Conservation (phyloP, 2,888 invertebrate species). For the Conomelus anceps region DNA sequence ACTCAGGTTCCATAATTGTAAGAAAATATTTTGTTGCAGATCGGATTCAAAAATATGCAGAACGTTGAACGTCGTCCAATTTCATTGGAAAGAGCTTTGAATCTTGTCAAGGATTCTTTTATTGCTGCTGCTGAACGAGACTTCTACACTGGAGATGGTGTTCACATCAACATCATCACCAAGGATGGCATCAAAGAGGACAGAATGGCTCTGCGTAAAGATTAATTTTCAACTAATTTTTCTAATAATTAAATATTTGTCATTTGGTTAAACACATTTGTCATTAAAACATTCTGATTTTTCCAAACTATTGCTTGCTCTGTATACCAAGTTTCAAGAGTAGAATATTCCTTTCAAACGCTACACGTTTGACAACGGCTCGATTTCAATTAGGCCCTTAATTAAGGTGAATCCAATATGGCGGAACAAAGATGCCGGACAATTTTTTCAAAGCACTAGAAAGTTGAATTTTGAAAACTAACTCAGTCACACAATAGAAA, state of each 20-base stretch:
- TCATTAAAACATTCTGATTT: neutral
- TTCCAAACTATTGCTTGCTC: neutral
- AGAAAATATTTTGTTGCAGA: conserved; percentile 45
- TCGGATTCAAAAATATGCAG: conserved; percentile 83
- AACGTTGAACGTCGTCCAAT: conserved; percentile 58
- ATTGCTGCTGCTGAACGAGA: conserved; percentile 97
- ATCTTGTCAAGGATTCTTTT: conserved; percentile 89
- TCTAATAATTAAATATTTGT: conserved; percentile 1
- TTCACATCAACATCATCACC: conserved; percentile 79
- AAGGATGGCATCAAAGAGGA: conserved; percentile 74
- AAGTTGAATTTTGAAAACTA: too few relatives aligned
- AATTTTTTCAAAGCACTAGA: too few relatives aligned
- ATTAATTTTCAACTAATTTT: conserved; percentile 52
- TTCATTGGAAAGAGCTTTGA: conserved; percentile 71
- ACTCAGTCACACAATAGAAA: too few relatives aligned
- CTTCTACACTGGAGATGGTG: conserved; percentile 92
- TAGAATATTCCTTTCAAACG: too few relatives aligned
- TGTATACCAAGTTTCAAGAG: too few relatives aligned
- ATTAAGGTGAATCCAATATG: too few relatives aligned
- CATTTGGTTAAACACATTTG: too few relatives aligned
- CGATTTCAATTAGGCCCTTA: too few relatives aligned
- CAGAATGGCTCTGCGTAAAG: conserved; percentile 71
- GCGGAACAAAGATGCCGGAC: too few relatives aligned
- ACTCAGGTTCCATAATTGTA: neutral
- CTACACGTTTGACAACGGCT: too few relatives aligned